A percentile compares a stretch with the other conserved stretches of the same genome.
phyloP scores from a whole-genome alignment of 2,797 vertebrate species.

The Girardinus metallicus region DNA sequence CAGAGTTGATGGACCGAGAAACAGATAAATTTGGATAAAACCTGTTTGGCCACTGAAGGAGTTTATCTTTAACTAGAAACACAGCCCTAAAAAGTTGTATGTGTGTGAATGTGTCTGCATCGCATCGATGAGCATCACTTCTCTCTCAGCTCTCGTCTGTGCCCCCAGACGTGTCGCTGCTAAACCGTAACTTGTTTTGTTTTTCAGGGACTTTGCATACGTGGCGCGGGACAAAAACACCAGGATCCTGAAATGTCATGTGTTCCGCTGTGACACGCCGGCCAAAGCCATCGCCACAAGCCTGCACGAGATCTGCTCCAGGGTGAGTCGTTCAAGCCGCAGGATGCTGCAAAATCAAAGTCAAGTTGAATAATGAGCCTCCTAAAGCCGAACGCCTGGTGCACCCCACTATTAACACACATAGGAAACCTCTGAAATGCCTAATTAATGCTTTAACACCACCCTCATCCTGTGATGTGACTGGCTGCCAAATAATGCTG shows the following conservation, averaged over 20 bases:
- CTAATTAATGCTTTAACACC: not conserved
- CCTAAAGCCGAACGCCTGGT: not conserved
- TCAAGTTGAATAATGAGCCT: not conserved
- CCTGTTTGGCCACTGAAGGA: not conserved
- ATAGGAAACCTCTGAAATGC: not conserved
- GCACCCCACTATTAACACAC: not conserved
- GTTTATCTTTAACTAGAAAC: not conserved
- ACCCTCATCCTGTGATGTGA: not conserved
- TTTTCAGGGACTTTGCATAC: conserved; percentile 94
- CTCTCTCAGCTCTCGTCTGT: conserved; percentile 49
- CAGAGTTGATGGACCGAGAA: not conserved
- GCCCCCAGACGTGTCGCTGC: conserved; percentile 24
- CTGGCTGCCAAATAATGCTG: not conserved
- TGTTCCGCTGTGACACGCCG: conserved; percentile 99
- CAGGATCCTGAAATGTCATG: conserved; percentile 98
- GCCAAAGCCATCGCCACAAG: conserved; percentile 99
- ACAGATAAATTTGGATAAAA: not conserved
- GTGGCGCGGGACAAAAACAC: conserved; percentile 98
- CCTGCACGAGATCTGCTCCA: conserved; percentile 97
- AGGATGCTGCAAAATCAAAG: not conserved
- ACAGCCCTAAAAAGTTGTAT: not conserved
- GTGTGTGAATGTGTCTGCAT: conserved; percentile 5
- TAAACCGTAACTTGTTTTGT: conserved; percentile 16
- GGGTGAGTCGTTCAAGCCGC: conserved; percentile 81
- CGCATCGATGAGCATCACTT: conserved; percentile 61